Evolutionary conservation across 2,797 vertebrate species (phyloP).

Genomic region (Spatula clypeata): DNA sequence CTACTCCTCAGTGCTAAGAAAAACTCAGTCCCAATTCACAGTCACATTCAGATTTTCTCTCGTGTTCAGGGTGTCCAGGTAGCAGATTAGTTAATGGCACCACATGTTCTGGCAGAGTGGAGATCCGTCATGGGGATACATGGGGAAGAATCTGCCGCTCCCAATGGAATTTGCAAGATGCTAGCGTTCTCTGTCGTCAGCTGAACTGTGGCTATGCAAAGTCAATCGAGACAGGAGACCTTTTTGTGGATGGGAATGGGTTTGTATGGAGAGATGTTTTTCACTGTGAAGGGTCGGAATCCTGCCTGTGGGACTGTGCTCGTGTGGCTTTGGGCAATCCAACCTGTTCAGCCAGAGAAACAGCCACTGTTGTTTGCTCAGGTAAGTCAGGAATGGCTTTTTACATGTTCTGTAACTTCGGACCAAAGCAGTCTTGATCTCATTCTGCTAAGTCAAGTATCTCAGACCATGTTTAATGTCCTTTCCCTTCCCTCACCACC

Average conservation of each 20-base stretch:
- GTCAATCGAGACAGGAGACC: not conserved
- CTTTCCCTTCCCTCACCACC: not conserved
- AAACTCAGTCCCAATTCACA: not conserved
- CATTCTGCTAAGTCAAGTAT: not conserved
- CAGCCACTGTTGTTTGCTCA: conserved; percentile 76
- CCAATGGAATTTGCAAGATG: conserved; percentile 75
- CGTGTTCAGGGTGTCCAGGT: conserved; percentile 23
- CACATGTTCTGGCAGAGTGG: conserved; percentile 77
- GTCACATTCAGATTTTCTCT: not conserved
- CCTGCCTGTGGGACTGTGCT: conserved; percentile 65
- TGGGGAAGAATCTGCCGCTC: conserved; percentile 74
- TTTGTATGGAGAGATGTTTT: conserved; percentile 60
- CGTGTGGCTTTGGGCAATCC: conserved; percentile 61
- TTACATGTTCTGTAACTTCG: not conserved
- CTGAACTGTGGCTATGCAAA: conserved; percentile 71
- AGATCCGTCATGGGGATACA: conserved; percentile 33
- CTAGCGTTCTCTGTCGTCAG: conserved; percentile 71
- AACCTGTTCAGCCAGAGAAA: conserved; percentile 37
- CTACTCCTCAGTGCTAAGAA: not conserved
- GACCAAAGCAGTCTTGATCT: not conserved
- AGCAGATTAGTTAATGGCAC: conserved; percentile 59
- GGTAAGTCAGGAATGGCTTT: conserved; percentile 54
- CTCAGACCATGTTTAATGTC: not conserved
- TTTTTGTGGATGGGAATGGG: not conserved
- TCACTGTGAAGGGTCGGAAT: conserved; percentile 72